Evolutionary conservation across 1,140 invertebrate genomes (phyloP).

Genomic region (Antheraea mylitta): DNA sequence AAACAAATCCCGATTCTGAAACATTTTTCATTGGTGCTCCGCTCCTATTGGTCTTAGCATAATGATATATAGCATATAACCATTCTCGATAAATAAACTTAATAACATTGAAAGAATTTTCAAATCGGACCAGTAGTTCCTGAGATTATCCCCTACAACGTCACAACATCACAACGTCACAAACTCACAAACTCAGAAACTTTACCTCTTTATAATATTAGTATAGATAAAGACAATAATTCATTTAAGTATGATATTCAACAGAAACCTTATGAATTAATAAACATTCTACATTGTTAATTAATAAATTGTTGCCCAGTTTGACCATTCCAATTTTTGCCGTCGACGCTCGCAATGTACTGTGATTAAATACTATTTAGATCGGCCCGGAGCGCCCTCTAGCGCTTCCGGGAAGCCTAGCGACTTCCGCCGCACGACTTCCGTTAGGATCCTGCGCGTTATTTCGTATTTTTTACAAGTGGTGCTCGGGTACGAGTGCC

Average conservation of each 20-base stretch:
- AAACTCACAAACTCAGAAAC: too few species aligned
- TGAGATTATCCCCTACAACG: too few species aligned
- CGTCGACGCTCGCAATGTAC: conserved; percentile 19
- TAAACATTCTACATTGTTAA: conserved; percentile 19
- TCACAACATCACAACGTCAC: too few species aligned
- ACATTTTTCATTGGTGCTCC: too few species aligned
- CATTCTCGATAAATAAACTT: too few species aligned
- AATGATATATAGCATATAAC: too few species aligned
- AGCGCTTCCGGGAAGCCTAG: conserved; percentile 68
- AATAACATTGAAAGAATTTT: too few species aligned
- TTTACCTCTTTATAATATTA: too few species aligned
- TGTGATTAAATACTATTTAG: conserved; percentile 70
- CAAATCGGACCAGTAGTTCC: too few species aligned
- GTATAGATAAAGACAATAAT: not conserved
- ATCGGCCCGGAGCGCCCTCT: conserved; percentile 48
- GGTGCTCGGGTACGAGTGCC: conserved; percentile 41
- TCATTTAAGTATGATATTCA: not conserved
- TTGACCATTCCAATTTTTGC: conserved; percentile 19
- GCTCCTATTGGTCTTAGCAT: too few species aligned
- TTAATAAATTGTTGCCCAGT: conserved; percentile 32
- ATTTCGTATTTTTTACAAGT: conserved; percentile 67
- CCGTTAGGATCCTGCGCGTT: conserved; percentile 61
- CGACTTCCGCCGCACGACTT: conserved; percentile 66
- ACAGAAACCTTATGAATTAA: conserved; percentile 20
- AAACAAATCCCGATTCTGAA: too few species aligned